Evolutionary conservation across 2,888 invertebrate species (phyloP).

Genomic region (Ptycholaimellus sp.): DNA sequence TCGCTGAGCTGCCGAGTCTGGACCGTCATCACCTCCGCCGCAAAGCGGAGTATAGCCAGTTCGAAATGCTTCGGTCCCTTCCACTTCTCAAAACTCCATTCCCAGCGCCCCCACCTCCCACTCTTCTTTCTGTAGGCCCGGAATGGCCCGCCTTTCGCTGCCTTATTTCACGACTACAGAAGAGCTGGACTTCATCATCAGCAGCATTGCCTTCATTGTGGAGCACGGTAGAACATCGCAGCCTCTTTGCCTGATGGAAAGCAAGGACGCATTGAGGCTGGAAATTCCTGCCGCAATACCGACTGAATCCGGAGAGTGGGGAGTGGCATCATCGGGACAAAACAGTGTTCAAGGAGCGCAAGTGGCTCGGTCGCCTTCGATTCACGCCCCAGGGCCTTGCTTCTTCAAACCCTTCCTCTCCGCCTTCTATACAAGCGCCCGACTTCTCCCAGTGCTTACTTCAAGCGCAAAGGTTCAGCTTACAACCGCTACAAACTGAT

Average conservation of each 20-base stretch:
- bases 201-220: neutral
- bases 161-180: constrained; percentile 58
- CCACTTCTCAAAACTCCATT: too few relatives aligned
- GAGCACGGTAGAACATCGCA: neutral
- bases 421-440: too few relatives aligned
- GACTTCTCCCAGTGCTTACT: too few relatives aligned
- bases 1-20: constrained; percentile 39
- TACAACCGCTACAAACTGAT: too few relatives aligned
- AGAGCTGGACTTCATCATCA: constrained; percentile 33
- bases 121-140: constrained; percentile 37
- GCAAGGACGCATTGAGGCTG: constrained; percentile 29
- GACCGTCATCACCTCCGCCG: constrained; percentile 34
- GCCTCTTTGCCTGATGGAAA: neutral
- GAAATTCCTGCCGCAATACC: constrained; percentile 54
- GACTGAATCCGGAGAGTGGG: constrained; percentile 59
- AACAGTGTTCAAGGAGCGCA: constrained; percentile 48
- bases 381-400: constrained; percentile 51
- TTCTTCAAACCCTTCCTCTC: too few relatives aligned
- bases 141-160: constrained; percentile 57
- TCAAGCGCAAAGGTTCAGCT: too few relatives aligned
- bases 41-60: constrained; percentile 17
- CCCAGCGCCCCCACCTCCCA: too few relatives aligned
- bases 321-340: constrained; percentile 67
- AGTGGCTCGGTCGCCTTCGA: constrained; percentile 52
- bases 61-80: constrained; percentile 12